A percentile compares a stretch with the other conserved stretches of the same genome.
These are phyloP conservation scores for Gymnorhina tibicen DNA, from an alignment of 2,113 vertebrate genomes.

Conservation along the genomic window DNA sequence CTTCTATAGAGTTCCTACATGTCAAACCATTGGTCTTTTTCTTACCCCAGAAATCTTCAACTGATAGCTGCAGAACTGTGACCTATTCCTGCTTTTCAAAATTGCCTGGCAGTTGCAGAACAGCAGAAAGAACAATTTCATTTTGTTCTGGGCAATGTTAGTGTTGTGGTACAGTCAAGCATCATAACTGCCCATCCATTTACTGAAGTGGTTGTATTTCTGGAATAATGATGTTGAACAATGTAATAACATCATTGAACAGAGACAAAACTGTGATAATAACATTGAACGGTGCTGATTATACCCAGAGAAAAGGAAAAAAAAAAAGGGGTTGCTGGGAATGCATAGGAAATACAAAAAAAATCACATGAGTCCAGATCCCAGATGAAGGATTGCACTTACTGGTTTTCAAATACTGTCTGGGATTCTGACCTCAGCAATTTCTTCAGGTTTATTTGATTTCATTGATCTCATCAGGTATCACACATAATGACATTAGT, in stretches of 20 bases:
- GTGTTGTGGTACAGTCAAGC: not conserved
- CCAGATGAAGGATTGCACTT: not conserved
- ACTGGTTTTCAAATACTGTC: not conserved
- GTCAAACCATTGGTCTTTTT: not conserved
- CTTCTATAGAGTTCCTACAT: not conserved
- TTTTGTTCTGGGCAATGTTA: not conserved
- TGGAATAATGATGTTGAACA: not conserved
- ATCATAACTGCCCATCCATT: not conserved
- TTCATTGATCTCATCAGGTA: constrained; percentile 20
- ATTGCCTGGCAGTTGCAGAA: not conserved
- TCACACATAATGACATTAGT: not conserved
- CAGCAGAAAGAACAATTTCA: not conserved
- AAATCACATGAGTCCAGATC: not conserved
- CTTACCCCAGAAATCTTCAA: not conserved
- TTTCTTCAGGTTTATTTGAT: constrained; percentile 29
- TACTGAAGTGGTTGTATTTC: not conserved
- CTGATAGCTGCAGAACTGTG: not conserved
- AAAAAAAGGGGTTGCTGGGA: not conserved
- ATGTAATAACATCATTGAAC: not conserved
- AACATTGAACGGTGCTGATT: not conserved
- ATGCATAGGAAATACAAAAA: not conserved
- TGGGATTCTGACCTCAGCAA: constrained; percentile 14
- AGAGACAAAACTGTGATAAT: not conserved
- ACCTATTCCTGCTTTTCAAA: not conserved
- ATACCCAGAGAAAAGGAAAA: not conserved